Evolutionary conservation across 2,797 vertebrate genomes (phyloP).

Genomic region (Halcyon badia): DNA sequence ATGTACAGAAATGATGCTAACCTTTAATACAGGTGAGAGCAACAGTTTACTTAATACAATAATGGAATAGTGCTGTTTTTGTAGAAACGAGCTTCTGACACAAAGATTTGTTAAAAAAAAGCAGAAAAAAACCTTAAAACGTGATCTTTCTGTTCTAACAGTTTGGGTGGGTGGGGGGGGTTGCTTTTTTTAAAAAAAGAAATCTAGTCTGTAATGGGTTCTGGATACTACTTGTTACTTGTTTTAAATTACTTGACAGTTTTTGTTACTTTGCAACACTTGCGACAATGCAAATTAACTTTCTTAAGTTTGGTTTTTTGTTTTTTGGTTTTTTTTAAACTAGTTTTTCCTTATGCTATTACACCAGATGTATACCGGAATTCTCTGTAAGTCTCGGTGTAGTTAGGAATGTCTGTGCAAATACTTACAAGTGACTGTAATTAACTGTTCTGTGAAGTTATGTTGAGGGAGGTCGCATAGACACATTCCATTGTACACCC

Average conservation of each 20-base stretch:
- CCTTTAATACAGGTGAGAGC: conserved; percentile 85
- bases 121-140: conserved; percentile 60
- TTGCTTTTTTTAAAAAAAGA: conserved; percentile 65
- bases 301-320: conserved; percentile 47
- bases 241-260: conserved; percentile 79
- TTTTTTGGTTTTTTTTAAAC: background rate
- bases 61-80: conserved; percentile 79
- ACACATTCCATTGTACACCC: conserved; percentile 72
- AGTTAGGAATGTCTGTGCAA: conserved; percentile 62
- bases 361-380: conserved; percentile 55
- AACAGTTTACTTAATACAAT: conserved; percentile 85
- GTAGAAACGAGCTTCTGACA: conserved; percentile 81
- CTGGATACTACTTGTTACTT: conserved; percentile 78
- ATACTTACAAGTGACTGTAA: conserved; percentile 38
- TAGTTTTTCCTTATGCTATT: conserved; percentile 52
- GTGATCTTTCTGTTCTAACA: conserved; percentile 84
- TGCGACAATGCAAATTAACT: conserved; percentile 77
- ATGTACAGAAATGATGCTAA: conserved; percentile 86
- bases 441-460: conserved; percentile 54
- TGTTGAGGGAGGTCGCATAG: conserved; percentile 52
- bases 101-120: conserved; percentile 65
- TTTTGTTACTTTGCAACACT: conserved; percentile 74
- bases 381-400: conserved; percentile 50
- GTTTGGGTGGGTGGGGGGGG: conserved; percentile 52
- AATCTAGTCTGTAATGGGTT: conserved; percentile 76